Percentiles rank a stretch among this genome's conserved stretches.
Evolutionary conservation across 2,113 vertebrate species (phyloP).

Genomic region (Erythrocebus patas): DNA sequence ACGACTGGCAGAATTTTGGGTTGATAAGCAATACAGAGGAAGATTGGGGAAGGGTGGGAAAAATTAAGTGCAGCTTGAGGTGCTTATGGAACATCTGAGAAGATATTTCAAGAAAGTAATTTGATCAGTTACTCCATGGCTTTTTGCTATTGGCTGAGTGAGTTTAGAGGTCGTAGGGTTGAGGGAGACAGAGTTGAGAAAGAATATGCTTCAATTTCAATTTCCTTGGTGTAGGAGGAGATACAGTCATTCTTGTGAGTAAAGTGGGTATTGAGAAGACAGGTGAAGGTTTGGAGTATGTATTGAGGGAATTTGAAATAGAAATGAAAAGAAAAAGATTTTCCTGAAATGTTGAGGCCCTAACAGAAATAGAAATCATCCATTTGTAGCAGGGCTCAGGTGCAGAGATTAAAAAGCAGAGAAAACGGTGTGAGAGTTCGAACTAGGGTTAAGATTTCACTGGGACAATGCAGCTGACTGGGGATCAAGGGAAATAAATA

Average conservation of each 20-base stretch:
- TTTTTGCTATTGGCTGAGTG: not conserved
- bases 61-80: not conserved
- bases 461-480: not conserved
- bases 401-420: not conserved
- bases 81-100: not conserved
- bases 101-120: not conserved
- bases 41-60: not conserved
- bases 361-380: not conserved
- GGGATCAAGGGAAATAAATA: not conserved
- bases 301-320: not conserved
- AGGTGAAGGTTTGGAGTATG: not conserved
- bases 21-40: not conserved
- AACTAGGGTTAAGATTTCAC: not conserved
- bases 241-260: not conserved
- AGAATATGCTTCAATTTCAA: not conserved
- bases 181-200: not conserved
- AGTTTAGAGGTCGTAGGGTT: not conserved
- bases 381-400: not conserved
- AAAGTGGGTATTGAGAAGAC: not conserved
- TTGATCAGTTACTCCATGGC: not conserved
- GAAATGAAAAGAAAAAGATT: not conserved
- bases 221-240: not conserved
- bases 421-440: not conserved
- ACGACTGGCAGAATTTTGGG: not conserved
- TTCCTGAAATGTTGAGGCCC: not conserved